phyloP scores from a whole-genome alignment of 2,113 vertebrate genomes.

The Bubalus kerabau region DNA sequence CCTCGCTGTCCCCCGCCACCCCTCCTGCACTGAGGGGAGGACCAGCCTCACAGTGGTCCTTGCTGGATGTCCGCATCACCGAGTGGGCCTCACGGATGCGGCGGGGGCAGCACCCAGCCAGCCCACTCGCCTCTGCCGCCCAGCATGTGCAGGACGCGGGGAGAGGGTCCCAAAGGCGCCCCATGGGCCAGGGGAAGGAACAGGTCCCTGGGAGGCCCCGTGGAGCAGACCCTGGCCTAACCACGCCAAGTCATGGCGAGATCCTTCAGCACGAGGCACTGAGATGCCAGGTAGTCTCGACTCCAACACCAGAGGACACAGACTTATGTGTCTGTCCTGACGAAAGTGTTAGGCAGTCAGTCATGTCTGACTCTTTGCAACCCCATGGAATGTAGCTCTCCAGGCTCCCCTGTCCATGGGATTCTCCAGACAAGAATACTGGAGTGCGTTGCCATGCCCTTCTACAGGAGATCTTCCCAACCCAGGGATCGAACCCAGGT shows the following conservation, averaged over 20 bases:
- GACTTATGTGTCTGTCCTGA: background rate
- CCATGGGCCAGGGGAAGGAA: background rate
- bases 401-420: background rate
- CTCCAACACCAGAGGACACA: background rate
- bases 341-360: background rate
- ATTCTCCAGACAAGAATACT: background rate
- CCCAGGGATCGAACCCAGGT: background rate
- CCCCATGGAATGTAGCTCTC: background rate
- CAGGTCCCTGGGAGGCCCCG: fast-evolving
- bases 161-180: background rate
- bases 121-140: background rate
- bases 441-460: background rate
- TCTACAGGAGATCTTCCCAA: background rate
- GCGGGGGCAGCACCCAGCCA: background rate
- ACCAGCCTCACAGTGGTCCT: too few species aligned
- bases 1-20: background rate
- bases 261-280: too few species aligned
- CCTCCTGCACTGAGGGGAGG: background rate
- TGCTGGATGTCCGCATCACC: fast-evolving
- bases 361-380: background rate
- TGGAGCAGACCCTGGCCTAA: background rate
- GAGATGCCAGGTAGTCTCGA: fast-evolving
- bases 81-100: fast-evolving
- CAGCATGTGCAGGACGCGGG: background rate
- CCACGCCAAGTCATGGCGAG: background rate